A percentile compares a stretch with the other conserved stretches of the same genome.
Evolutionary conservation across 2,797 vertebrate species (phyloP).

Genomic region (Poliocrania exsul): DNA sequence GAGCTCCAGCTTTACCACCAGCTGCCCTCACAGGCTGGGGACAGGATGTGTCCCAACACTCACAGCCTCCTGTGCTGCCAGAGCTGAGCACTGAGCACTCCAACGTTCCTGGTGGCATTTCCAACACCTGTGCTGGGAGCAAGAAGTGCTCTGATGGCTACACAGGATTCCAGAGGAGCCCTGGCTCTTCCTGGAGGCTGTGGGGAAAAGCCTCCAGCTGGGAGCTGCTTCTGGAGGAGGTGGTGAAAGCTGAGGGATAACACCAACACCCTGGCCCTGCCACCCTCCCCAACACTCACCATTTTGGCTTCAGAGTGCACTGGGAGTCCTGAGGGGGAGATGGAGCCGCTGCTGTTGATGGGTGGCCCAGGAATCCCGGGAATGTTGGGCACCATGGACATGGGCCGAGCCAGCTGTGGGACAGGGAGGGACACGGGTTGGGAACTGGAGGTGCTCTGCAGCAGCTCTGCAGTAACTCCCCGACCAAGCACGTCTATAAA

Average conservation of each 20-base stretch:
- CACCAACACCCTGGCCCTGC: fast-evolving
- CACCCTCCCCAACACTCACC: conserved; percentile 79
- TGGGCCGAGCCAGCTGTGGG: conserved; percentile 89
- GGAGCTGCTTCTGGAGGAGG: background rate
- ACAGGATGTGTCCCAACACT: background rate
- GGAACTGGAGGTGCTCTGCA: background rate
- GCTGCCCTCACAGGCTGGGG: background rate
- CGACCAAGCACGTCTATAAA: background rate
- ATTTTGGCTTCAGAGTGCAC: conserved; percentile 93
- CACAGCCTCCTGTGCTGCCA: background rate
- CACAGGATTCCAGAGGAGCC: background rate
- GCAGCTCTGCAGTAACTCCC: background rate
- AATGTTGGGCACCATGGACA: conserved; percentile 96
- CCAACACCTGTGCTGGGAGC: background rate
- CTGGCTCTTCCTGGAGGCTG: background rate
- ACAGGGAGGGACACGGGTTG: background rate
- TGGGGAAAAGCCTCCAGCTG: background rate
- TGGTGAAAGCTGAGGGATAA: background rate
- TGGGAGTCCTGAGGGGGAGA: conserved; percentile 91
- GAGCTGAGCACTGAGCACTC: background rate
- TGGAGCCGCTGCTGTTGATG: conserved; percentile 87
- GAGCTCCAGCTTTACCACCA: background rate
- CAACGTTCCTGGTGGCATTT: background rate
- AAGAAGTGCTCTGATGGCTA: background rate
- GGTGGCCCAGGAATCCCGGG: conserved; percentile 97